phyloP scores from a whole-genome alignment of 2,113 vertebrate genomes.

The Trachemys scripta region DNA sequence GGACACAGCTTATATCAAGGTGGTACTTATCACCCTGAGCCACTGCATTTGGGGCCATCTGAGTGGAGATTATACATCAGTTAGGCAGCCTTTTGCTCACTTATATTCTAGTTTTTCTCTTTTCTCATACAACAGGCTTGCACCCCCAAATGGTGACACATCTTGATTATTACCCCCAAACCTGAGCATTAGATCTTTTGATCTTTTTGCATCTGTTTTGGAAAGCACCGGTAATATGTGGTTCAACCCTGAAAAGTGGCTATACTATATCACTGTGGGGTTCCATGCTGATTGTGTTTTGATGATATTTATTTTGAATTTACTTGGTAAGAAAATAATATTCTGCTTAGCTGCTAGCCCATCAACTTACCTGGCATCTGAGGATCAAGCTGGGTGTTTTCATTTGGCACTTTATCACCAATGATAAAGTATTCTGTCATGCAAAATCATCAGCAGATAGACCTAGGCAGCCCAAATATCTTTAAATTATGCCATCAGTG shows the following conservation, averaged over 20 bases:
- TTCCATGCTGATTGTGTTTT: neutral
- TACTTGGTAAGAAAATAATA: neutral
- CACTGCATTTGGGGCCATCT: neutral
- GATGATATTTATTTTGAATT: neutral
- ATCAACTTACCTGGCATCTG: neutral
- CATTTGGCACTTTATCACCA: conserved; percentile 11
- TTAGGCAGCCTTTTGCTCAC: neutral
- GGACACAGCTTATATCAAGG: neutral
- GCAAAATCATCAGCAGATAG: neutral
- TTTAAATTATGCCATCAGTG: conserved; percentile 1
- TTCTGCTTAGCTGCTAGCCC: neutral
- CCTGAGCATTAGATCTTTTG: neutral
- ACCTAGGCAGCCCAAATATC: neutral
- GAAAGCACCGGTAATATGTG: neutral
- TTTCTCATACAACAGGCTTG: neutral
- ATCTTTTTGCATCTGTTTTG: neutral
- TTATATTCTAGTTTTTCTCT: neutral
- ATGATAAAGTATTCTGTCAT: neutral
- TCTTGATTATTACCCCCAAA: neutral
- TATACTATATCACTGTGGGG: neutral
- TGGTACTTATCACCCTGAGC: neutral
- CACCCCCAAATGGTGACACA: neutral
- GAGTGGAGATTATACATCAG: neutral
- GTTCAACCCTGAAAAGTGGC: neutral
- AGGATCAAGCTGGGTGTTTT: neutral